Evolutionary conservation across 2,797 vertebrate species (phyloP).

Genomic region (Coccyzus lansbergi): DNA sequence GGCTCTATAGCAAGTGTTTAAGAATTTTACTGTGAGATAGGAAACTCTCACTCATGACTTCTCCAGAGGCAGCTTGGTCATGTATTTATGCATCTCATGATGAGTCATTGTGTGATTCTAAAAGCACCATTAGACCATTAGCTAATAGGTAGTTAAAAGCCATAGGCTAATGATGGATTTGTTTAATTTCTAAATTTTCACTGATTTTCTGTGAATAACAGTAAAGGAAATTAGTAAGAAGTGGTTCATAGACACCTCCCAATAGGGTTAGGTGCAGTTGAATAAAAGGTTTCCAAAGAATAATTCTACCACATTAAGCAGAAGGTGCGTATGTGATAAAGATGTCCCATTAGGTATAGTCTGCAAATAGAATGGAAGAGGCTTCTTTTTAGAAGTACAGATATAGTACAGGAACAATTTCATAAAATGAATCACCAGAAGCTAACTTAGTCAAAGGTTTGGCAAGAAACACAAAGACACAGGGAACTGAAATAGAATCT

Average conservation of each 20-base stretch:
- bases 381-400: neutral
- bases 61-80: neutral
- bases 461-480: slow-evolving; percentile 40
- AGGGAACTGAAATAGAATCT: slow-evolving; percentile 35
- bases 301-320: slow-evolving; percentile 4
- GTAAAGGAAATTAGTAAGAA: neutral
- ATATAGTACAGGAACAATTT: slow-evolving; percentile 57
- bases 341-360: neutral
- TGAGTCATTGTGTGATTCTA: neutral
- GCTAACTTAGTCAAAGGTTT: slow-evolving; percentile 45
- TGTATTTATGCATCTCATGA: neutral
- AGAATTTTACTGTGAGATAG: neutral
- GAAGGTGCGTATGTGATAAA: neutral
- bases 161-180: neutral
- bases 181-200: neutral
- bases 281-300: neutral
- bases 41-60: neutral
- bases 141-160: neutral
- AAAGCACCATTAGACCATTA: neutral
- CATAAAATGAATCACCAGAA: slow-evolving; percentile 52
- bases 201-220: neutral
- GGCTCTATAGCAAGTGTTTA: accelerated
- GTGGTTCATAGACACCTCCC: neutral
- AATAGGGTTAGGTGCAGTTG: neutral
- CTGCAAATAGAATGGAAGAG: neutral